Evolutionary conservation across 2,113 vertebrate species (phyloP).

Genomic region (Apus apus): DNA sequence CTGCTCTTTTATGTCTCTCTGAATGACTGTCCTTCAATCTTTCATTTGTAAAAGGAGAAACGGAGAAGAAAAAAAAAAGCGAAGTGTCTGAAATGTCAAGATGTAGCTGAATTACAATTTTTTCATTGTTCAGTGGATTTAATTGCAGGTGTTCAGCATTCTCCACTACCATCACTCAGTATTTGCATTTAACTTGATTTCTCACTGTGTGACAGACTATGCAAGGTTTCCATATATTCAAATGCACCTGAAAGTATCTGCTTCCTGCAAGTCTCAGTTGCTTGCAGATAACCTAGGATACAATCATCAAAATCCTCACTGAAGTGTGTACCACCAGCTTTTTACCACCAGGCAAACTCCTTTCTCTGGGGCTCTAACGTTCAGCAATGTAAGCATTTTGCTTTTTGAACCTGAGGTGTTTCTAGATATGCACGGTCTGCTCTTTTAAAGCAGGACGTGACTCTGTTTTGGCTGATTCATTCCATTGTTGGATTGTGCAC

Average conservation of each 20-base stretch:
- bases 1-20: background rate
- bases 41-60: background rate
- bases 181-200: background rate
- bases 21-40: background rate
- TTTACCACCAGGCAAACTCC: background rate
- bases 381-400: background rate
- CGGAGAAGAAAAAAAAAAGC: background rate
- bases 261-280: background rate
- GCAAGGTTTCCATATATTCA: background rate
- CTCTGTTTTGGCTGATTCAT: conserved; percentile 49
- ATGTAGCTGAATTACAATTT: background rate
- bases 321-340: background rate
- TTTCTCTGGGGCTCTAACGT: background rate
- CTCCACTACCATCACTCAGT: background rate
- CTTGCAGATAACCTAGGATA: background rate
- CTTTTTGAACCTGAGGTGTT: conserved; percentile 9
- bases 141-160: background rate
- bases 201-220: background rate
- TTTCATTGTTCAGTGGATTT: background rate
- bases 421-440: background rate
- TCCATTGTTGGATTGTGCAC: conserved; percentile 33
- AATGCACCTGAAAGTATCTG: background rate
- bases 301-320: background rate
- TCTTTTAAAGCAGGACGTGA: conserved; percentile 24
- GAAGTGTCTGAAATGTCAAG: background rate